Evolutionary conservation across 2,888 invertebrate species (phyloP), one percentile per base, ranked within the genome.

Genomic region (Dryomyza anilis): DNA sequence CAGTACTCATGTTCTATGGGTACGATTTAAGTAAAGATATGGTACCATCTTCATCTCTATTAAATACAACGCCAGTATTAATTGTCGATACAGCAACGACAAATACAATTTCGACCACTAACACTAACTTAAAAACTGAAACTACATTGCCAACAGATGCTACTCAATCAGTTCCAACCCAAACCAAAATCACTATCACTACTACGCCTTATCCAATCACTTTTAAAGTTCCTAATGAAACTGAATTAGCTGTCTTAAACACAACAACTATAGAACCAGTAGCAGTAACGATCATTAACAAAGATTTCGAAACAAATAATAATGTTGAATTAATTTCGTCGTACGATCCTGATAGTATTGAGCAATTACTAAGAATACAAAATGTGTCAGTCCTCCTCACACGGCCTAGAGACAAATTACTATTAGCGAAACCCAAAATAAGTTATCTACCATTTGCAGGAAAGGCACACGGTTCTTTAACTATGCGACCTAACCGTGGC

Each of bases 1-100:
- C 88, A 39, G 85, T 92, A 56, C 79, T 94, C 36, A 85, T 87
- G 70, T 93, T 93, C 80, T 94, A 94, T 74, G 94, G 94, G 1
- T 94, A 92, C 74, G 92, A 93, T 81, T 85, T 92, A 64, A 87
- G 88, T 36, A 70, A 76, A 16, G 81, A 82, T 61, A 81, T 80
- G 81, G 64, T 73, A 3, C 77, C 81, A 3, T 70, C 78, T 0
- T 76, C 73, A 21, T 57, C 66, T 19, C 57, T 50, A n/a, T 66
- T 70, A 45, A 58, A 60, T 23, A 63, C 69, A 8, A 45, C 63
- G 27, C 10, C 23, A 23, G n/a, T 30, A 33, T 25, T 39, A 46
- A 46, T 39, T 3, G 43, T 2, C 23, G 8, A 50, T 14, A 1
- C 50, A 58, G 23, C 16, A 14, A 45, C 58, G 25, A 58, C 29